phyloP scores from a whole-genome alignment of 2,888 invertebrate species.

The Drosophila mimetica region DNA sequence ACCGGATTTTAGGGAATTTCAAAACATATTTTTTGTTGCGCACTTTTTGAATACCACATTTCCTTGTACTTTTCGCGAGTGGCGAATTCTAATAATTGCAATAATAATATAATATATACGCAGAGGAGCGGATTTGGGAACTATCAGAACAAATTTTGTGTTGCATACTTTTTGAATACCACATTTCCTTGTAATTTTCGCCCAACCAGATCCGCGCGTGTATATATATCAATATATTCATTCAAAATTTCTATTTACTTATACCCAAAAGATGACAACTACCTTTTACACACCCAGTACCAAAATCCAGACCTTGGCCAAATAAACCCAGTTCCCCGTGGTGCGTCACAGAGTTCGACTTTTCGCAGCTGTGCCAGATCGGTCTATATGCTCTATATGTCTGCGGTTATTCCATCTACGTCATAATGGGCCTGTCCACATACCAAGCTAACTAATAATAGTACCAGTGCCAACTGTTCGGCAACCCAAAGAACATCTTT shows the following conservation, averaged over 20 bases:
- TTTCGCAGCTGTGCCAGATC: conserved; percentile 57
- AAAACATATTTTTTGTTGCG: too few relatives aligned
- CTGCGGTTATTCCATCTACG: conserved; percentile 60
- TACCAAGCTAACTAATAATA: conserved; percentile 27
- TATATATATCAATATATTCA: too few relatives aligned
- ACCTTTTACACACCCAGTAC: background rate
- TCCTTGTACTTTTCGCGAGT: too few relatives aligned
- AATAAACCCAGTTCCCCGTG: conserved; percentile 44
- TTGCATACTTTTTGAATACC: too few relatives aligned
- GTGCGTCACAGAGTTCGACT: conserved; percentile 50
- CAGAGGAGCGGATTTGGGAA: too few relatives aligned
- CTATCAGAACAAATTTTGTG: too few relatives aligned
- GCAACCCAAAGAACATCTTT: conserved; percentile 31
- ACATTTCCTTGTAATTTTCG: too few relatives aligned
- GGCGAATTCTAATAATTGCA: too few relatives aligned
- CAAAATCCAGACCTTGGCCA: background rate
- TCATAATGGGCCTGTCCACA: conserved; percentile 44
- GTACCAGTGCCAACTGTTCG: conserved; percentile 12
- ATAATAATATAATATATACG: too few relatives aligned
- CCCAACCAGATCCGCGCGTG: too few relatives aligned
- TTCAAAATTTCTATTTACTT: background rate
- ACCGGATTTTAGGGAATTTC: too few relatives aligned
- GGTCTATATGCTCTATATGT: conserved; percentile 2
- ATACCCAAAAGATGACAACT: background rate
- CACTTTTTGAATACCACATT: too few relatives aligned